A percentile compares a stretch with the other conserved stretches of the same genome.
These are phyloP conservation scores for Sicus ferrugineus DNA, from an alignment of 2,888 invertebrate species.

Conservation along the genomic window DNA sequence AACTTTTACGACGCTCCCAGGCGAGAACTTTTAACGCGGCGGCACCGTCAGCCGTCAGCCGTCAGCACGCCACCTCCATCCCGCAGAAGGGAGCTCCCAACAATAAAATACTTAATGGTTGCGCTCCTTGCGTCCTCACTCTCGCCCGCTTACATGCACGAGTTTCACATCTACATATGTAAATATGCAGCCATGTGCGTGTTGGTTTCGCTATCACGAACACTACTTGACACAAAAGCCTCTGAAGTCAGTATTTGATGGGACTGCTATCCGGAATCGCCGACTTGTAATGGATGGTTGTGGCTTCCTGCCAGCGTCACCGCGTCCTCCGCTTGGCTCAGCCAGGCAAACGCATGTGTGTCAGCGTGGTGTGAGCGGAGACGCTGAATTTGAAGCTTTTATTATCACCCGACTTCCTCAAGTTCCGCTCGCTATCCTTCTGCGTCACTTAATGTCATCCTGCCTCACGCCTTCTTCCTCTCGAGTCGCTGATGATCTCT, in stretches of 20 bases:
- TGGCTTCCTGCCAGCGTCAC: slow-evolving; percentile 1
- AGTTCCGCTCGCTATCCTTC: slow-evolving; percentile 25
- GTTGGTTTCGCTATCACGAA: slow-evolving; percentile 1
- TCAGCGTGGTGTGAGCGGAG: background rate
- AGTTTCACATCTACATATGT: slow-evolving; percentile 7
- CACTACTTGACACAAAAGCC: background rate
- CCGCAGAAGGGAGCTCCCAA: slow-evolving; percentile 7
- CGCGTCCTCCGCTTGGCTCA: background rate
- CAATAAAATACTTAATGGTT: slow-evolving; percentile 30
- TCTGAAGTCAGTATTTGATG: background rate
- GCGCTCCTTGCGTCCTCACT: background rate
- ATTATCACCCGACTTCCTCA: slow-evolving; percentile 24
- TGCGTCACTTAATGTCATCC: slow-evolving; percentile 30
- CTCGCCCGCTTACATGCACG: slow-evolving; percentile 6
- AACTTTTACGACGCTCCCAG: slow-evolving; percentile 24
- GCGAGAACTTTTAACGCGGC: background rate
- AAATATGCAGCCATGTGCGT: background rate
- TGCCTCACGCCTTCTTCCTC: slow-evolving; percentile 31
- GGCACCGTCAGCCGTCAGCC: background rate
- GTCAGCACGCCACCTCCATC: slow-evolving; percentile 3
- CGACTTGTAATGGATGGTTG: slow-evolving; percentile 14
- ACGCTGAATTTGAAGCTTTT: background rate
- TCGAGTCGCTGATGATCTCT: slow-evolving; percentile 41
- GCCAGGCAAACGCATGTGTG: background rate
- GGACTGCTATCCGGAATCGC: slow-evolving; percentile 23